Evolutionary conservation across 2,888 invertebrate genomes (phyloP).

Genomic region (Amblyjoppa fuscipennis): DNA sequence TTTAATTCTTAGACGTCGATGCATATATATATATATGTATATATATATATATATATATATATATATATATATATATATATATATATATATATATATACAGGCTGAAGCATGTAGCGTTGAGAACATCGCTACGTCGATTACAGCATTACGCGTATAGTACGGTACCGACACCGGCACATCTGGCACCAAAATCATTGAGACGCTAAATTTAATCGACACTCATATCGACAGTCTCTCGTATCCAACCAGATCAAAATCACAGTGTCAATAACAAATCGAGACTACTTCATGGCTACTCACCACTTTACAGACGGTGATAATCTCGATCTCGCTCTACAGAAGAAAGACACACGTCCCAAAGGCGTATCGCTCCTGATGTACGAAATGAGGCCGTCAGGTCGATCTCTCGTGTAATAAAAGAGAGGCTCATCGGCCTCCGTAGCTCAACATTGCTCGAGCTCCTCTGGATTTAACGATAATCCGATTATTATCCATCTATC

Average conservation of each 20-base stretch:
- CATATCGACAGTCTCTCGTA: background rate
- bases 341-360: slow-evolving; percentile 10
- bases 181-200: background rate
- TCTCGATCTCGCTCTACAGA: background rate
- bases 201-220: slow-evolving; percentile 1
- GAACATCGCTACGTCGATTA: slow-evolving; percentile 19
- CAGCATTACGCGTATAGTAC: background rate
- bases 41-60: background rate
- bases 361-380: slow-evolving; percentile 58
- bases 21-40: background rate
- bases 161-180: background rate
- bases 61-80: background rate
- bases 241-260: background rate
- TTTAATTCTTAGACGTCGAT: background rate
- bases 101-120: background rate
- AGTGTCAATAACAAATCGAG: background rate
- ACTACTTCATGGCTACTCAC: background rate
- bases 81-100: background rate
- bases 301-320: slow-evolving; percentile 24
- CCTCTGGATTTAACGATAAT: slow-evolving; percentile 31
- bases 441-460: slow-evolving; percentile 39
- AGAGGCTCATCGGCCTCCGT: slow-evolving; percentile 20
- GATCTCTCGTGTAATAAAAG: slow-evolving; percentile 59
- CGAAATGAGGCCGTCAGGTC: slow-evolving; percentile 67
- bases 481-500: background rate